phyloP scores from a whole-genome alignment of 2,797 vertebrate species.

The Sparus aurata region DNA sequence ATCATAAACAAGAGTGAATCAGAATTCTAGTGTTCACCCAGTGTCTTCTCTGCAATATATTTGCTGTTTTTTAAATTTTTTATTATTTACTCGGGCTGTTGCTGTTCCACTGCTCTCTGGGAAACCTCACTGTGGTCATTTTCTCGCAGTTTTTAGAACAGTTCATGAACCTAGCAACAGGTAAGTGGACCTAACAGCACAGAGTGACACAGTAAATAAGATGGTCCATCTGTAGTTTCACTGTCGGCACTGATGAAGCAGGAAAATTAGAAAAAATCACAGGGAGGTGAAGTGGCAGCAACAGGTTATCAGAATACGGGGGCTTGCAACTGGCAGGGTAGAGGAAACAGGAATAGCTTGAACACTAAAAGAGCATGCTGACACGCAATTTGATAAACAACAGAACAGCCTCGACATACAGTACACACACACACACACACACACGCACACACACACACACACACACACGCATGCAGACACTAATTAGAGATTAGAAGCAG shows the following conservation, averaged over 20 bases:
- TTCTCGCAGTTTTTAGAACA: background rate
- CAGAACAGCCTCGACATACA: constrained; percentile 5
- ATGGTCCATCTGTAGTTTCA: background rate
- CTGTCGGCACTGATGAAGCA: background rate
- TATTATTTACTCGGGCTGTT: background rate
- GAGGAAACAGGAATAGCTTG: constrained; percentile 11
- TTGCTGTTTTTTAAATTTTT: too few relatives aligned
- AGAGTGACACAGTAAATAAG: background rate
- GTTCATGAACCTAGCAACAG: constrained; percentile 9
- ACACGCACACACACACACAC: background rate
- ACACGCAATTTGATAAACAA: constrained; percentile 9
- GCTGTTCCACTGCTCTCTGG: background rate
- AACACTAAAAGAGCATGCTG: constrained; percentile 13
- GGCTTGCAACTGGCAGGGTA: constrained; percentile 6
- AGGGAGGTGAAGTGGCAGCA: background rate
- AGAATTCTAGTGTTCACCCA: background rate
- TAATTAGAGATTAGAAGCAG: constrained; percentile 38
- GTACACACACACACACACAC: background rate
- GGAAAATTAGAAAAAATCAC: constrained; percentile 13
- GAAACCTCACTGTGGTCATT: background rate
- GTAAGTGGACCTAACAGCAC: background rate
- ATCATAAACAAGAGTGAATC: background rate
- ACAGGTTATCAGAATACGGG: constrained; percentile 5
- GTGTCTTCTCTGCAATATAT: background rate
- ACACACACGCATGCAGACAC: background rate